Evolutionary conservation across 2,113 vertebrate species (phyloP).

Genomic region (Synodontis membranacea): DNA sequence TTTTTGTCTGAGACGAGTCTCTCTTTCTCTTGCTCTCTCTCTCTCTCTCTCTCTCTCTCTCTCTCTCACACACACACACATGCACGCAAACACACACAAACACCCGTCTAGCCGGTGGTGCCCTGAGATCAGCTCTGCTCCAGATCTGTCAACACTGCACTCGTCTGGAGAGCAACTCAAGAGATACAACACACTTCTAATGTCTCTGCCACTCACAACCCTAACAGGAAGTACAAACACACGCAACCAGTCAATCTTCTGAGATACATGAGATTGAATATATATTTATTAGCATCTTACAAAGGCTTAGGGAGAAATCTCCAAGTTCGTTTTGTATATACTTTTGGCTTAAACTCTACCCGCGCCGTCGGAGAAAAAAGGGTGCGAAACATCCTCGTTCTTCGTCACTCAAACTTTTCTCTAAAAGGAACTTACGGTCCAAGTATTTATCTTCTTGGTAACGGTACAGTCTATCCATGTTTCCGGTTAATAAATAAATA

Average conservation of each 20-base stretch:
- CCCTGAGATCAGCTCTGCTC: slow-evolving; percentile 52
- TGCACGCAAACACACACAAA: not conserved
- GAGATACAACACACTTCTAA: slow-evolving; percentile 41
- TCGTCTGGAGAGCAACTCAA: slow-evolving; percentile 45
- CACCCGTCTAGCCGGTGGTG: slow-evolving; percentile 16
- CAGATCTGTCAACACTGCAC: slow-evolving; percentile 52
- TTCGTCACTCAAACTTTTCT: not conserved
- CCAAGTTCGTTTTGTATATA: not conserved
- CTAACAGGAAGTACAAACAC: slow-evolving; percentile 1
- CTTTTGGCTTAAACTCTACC: not conserved
- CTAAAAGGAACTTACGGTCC: not conserved
- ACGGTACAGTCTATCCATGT: not conserved
- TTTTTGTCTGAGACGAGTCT: slow-evolving; percentile 29
- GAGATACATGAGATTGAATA: not conserved
- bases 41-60: not conserved
- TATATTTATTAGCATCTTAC: not conserved
- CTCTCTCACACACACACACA: not conserved
- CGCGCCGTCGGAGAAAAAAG: not conserved
- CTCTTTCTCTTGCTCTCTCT: slow-evolving; percentile 6
- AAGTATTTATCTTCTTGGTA: not conserved
- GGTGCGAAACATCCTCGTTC: not conserved
- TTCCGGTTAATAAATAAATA: not conserved
- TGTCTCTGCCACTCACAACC: slow-evolving; percentile 16
- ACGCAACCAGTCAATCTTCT: not conserved
- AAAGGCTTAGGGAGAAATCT: not conserved